Evolutionary conservation across 2,888 invertebrate species (phyloP).

Genomic region (Meiosimyza decipiens): DNA sequence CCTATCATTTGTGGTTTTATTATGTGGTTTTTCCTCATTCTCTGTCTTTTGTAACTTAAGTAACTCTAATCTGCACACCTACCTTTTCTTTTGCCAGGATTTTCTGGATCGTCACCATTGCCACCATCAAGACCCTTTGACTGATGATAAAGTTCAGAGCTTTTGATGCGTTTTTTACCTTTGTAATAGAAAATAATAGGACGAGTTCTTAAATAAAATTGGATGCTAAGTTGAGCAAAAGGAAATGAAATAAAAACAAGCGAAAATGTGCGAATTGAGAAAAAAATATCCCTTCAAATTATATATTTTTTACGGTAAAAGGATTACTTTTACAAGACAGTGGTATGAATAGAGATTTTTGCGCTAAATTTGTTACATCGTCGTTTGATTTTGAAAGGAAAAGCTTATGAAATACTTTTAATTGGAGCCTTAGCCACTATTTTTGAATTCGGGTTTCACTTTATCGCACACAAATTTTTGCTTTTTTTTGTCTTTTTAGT

Average conservation of each 20-base stretch:
- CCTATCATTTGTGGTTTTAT: constrained; percentile 48
- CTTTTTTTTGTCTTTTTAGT: no score
- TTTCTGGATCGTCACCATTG: constrained; percentile 65
- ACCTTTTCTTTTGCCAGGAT: constrained; percentile 66
- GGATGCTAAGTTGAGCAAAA: no score
- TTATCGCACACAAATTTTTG: no score
- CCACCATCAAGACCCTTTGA: constrained; percentile 60
- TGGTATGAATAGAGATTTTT: no score
- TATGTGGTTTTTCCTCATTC: constrained; percentile 3
- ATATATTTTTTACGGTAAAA: no score
- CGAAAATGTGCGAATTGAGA: constrained; percentile 12
- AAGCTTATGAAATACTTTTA: no score
- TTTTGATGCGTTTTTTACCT: constrained; percentile 65
- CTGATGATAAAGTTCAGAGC: constrained; percentile 64
- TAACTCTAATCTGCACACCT: constrained; percentile 55
- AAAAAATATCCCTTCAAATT: no score
- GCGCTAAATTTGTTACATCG: no score
- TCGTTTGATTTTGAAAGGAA: no score
- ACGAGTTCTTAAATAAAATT: constrained; percentile 24
- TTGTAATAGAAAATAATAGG: constrained; percentile 24
- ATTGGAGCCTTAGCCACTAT: no score
- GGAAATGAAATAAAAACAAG: constrained; percentile 28
- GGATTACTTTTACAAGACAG: no score
- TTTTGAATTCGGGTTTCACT: no score
- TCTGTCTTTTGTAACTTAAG: constrained; percentile 37